These are phyloP conservation scores for Ormyrus pomaceus DNA, from an alignment of 2,888 invertebrate genomes.

Conservation along the genomic window DNA sequence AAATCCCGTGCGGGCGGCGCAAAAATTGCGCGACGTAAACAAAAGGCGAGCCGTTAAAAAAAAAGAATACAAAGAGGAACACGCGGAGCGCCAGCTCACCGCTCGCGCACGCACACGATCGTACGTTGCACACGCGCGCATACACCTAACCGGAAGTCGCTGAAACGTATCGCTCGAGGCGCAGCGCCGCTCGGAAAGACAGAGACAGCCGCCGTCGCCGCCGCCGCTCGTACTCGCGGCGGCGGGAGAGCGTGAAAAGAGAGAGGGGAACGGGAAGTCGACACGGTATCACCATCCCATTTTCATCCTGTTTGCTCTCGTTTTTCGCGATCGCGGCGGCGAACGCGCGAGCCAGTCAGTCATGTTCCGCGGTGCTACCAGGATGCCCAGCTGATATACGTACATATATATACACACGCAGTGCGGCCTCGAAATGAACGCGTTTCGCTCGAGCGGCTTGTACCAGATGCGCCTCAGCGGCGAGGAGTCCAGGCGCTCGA, in stretches of 20 bases:
- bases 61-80: not conserved
- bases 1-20: too few relatives aligned
- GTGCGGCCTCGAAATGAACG: constrained; percentile 43
- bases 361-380: constrained; percentile 19
- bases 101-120: not conserved
- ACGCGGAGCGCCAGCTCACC: too few relatives aligned
- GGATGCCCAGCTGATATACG: not conserved
- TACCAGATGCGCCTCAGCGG: constrained; percentile 54
- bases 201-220: not conserved
- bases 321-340: constrained; percentile 41
- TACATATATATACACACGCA: not conserved
- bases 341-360: constrained; percentile 30
- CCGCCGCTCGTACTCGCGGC: not conserved
- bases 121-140: too few relatives aligned
- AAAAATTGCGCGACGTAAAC: not conserved
- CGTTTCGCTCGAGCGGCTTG: constrained; percentile 53
- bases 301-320: constrained; percentile 64
- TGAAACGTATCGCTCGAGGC: constrained; percentile 39
- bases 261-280: constrained; percentile 55
- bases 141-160: constrained; percentile 35
- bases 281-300: constrained; percentile 64
- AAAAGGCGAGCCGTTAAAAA: not conserved
- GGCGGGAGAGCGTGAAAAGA: constrained; percentile 17
- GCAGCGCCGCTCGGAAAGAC: not conserved
- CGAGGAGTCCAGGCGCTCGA: constrained; percentile 50